Evolutionary conservation across 2,797 vertebrate species (phyloP).

Genomic region (Lacerta agilis): DNA sequence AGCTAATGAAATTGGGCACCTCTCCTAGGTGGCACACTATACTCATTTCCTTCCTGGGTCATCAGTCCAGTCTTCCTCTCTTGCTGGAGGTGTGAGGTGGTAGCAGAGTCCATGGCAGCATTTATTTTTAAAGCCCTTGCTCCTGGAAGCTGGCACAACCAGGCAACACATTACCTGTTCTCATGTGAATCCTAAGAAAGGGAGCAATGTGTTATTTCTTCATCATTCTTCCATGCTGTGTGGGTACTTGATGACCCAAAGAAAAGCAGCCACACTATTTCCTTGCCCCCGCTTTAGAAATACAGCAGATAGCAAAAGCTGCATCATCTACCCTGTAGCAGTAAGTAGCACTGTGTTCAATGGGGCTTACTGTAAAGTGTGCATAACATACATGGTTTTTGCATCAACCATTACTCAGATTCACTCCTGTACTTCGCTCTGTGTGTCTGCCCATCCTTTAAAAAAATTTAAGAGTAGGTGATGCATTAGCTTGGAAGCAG

Average conservation of each 20-base stretch:
- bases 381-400: background rate
- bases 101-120: too few species aligned
- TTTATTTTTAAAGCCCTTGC: too few species aligned
- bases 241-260: background rate
- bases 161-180: too few species aligned
- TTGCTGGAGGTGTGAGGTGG: too few species aligned
- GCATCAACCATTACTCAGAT: background rate
- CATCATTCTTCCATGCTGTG: background rate
- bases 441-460: background rate
- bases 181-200: background rate
- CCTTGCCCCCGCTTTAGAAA: background rate
- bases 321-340: background rate
- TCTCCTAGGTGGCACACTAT: too few species aligned
- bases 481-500: conserved; percentile 31
- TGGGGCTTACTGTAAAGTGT: background rate
- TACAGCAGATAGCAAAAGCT: background rate
- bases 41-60: too few species aligned
- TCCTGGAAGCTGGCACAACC: too few species aligned
- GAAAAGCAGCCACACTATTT: background rate
- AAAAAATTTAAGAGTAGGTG: background rate
- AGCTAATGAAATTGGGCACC: too few species aligned
- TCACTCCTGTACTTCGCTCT: background rate
- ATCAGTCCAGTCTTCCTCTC: too few species aligned
- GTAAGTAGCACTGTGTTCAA: background rate
- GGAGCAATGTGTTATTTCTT: background rate